These are phyloP conservation scores for Baccha elongata DNA, from an alignment of 2,888 invertebrate genomes.

Conservation along the genomic window DNA sequence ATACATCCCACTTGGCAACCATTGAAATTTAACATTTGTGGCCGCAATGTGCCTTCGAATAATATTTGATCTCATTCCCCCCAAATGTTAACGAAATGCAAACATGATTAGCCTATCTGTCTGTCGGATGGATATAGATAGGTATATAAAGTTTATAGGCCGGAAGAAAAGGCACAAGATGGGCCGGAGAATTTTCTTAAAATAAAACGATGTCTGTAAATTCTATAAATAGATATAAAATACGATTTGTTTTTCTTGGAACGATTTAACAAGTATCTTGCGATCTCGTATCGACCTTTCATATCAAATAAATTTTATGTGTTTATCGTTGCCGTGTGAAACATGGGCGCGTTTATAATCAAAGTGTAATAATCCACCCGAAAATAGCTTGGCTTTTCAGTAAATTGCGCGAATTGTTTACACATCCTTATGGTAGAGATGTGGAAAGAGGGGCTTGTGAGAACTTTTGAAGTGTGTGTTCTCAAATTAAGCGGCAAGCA, in stretches of 20 bases:
- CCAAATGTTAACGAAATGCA: conserved; percentile 44
- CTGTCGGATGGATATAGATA: not conserved
- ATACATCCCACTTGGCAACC: conserved; percentile 1
- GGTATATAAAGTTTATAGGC: no score
- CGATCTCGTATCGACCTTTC: conserved; percentile 32
- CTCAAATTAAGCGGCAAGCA: conserved; percentile 36
- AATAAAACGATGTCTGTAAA: not conserved
- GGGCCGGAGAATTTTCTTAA: not conserved
- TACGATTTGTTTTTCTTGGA: conserved; percentile 20
- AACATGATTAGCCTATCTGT: conserved; percentile 35
- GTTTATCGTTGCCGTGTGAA: conserved; percentile 42
- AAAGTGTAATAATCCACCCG: conserved; percentile 41
- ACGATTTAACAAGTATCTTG: conserved; percentile 7
- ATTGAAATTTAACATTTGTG: not conserved
- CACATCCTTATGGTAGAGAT: not conserved
- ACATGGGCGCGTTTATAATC: conserved; percentile 29
- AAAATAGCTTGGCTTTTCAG: conserved; percentile 34
- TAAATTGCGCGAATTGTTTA: conserved; percentile 43
- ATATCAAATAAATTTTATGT: conserved; percentile 38
- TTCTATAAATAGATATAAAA: conserved; percentile 13
- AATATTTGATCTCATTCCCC: conserved; percentile 32
- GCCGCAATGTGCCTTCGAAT: conserved; percentile 14
- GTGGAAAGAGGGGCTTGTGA: not conserved
- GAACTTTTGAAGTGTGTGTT: conserved; percentile 49
- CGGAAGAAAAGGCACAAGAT: not conserved